Evolutionary conservation across 1,140 invertebrate genomes (phyloP).

Genomic region (Zaprionus kolodkinae): DNA sequence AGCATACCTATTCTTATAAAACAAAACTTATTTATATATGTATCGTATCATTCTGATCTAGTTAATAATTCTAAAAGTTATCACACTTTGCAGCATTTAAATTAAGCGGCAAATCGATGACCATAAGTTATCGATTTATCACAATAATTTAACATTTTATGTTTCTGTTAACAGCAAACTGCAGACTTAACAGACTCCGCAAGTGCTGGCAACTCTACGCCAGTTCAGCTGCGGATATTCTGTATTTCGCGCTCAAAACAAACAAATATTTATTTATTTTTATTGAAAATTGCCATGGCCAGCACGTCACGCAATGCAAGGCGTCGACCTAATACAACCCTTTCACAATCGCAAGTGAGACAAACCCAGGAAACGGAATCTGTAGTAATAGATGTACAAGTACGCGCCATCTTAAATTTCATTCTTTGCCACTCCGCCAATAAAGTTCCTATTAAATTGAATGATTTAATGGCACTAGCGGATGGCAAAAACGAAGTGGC

Average conservation of each 20-base stretch:
- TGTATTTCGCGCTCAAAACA: conserved; percentile 17
- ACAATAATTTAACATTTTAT: not conserved
- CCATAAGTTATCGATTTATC: not conserved
- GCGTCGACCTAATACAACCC: conserved; percentile 17
- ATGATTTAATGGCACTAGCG: conserved; percentile 36
- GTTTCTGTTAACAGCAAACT: not conserved
- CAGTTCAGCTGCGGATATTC: not conserved
- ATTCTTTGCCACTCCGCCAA: conserved; percentile 59
- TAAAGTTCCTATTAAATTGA: conserved; percentile 61
- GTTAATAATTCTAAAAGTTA: not conserved
- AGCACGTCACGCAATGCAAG: conserved; percentile 49
- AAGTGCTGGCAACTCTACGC: conserved; percentile 12
- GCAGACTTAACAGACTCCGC: not conserved
- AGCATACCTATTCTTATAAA: not conserved
- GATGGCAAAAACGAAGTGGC: conserved; percentile 35
- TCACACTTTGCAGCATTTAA: not conserved
- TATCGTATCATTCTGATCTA: too few relatives aligned
- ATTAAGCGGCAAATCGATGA: not conserved
- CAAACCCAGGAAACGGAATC: conserved; percentile 1
- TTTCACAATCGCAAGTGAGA: conserved; percentile 14
- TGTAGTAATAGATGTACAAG: conserved; percentile 37
- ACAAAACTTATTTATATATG: too few relatives aligned
- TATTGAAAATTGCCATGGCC: conserved; percentile 40
- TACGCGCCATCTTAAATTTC: conserved; percentile 52
- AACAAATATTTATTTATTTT: not conserved